Evolutionary conservation across 2,888 invertebrate genomes (phyloP).

Genomic region (Eugnorisma glareosa): DNA sequence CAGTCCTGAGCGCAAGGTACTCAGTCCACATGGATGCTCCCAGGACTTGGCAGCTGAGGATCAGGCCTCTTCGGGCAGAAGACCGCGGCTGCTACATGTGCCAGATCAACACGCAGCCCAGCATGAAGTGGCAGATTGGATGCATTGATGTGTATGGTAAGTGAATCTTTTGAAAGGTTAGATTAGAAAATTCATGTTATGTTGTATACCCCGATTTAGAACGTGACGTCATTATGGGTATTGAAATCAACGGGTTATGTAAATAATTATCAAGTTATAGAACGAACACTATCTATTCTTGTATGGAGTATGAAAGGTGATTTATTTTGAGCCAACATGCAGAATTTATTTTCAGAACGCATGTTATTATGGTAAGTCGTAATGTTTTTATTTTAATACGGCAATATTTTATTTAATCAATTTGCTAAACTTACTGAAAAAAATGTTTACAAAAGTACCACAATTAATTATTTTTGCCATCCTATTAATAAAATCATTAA

Average conservation of each 20-base stretch:
- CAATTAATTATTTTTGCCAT: too few species aligned
- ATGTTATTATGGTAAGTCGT: not conserved
- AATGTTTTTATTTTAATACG: not conserved
- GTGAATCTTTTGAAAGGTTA: constrained; percentile 66
- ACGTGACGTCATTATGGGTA: not conserved
- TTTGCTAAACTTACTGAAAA: not conserved
- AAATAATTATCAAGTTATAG: not conserved
- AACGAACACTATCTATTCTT: not conserved
- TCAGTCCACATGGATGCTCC: constrained; percentile 95
- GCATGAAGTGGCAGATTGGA: constrained; percentile 96
- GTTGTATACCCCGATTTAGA: not conserved
- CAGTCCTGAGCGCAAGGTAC: constrained; percentile 96
- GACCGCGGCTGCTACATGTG: constrained; percentile 98
- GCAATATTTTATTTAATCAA: not conserved
- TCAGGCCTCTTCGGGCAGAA: constrained; percentile 94
- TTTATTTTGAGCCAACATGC: not conserved
- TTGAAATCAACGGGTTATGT: too few species aligned
- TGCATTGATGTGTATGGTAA: constrained; percentile 97
- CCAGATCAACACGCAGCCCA: constrained; percentile 95
- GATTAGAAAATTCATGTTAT: not conserved
- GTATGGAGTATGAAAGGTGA: not conserved
- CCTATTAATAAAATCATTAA: too few species aligned
- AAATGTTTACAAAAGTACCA: too few species aligned
- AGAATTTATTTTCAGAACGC: not conserved
- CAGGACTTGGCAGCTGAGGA: constrained; percentile 96